Evolutionary conservation across 2,888 invertebrate species (phyloP), one percentile per base, ranked within the genome.

Genomic region (Lycaena phlaeas): DNA sequence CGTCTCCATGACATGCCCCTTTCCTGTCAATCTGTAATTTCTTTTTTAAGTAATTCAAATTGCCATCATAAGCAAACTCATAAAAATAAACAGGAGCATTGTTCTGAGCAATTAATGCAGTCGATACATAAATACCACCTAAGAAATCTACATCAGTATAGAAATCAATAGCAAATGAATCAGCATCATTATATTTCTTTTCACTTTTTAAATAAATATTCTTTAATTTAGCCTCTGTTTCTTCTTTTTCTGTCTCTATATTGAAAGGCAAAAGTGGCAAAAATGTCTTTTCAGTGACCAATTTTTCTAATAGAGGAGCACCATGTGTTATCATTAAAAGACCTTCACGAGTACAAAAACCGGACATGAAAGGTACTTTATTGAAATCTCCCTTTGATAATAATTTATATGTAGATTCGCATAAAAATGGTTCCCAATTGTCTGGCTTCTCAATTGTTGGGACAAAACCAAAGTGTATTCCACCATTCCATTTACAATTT

Each of bases 1-100:
- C 90, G 48, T 90, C 90, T 0, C 75, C 86, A 54, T 90, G 90
- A 26, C 86, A 84, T 0, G 87, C 84, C 2, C 89, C 90, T 49
- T 67, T 58, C 0, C 82, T 63, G 1, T 74, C 49, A 9, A 86
- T 67, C 17, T 74, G 67, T 7, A 70, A 55, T 5, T 69, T 56
- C 39, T 69, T 74, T 49, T 88, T 88, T 12, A 77, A 63, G 43
- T 82, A 72, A 56, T 88, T 88, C 2, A 87, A 64, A 9, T 62
- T 66, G 2, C 88, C 88, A 28, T 85, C 79, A 43, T 87, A 88
- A 1, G 86, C 68, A 54, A 89, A 89, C 41, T 85, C 79, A 49
- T 88, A 89, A 5, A 87, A 79, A 51, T 85, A 89, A 0, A 87
- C 74, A 0, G 87, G 78, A 1, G 81, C 56, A 36, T 60, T 69